Percentiles rank a stretch among this genome's conserved stretches.
Evolutionary conservation across 30 jellyfish, hydroid and myxozoan species (phyloP).

Genomic region (Hydra vulgaris): DNA sequence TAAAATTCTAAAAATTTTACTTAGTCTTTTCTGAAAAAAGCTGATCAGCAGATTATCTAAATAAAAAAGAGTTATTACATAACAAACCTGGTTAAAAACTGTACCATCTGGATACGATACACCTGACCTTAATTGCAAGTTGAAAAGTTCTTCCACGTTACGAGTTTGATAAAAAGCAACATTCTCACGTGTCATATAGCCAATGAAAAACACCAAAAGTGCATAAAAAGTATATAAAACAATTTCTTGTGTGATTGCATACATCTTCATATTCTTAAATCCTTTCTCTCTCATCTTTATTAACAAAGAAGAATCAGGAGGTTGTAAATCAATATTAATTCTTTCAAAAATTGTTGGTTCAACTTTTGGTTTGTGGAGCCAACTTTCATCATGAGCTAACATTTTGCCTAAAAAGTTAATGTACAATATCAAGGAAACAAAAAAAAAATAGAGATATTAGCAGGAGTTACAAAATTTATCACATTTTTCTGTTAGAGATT

Average conservation of each 20-base stretch:
- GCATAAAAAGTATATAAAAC: conserved; percentile 55
- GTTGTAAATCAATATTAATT: conserved; percentile 35
- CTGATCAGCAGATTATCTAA: no score
- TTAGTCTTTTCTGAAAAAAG: no score
- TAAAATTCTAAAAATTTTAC: no score
- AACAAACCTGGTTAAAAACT: conserved; percentile 16
- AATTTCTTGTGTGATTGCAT: conserved; percentile 66
- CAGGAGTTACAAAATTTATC: background rate
- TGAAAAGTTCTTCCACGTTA: conserved; percentile 49
- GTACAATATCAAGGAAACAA: background rate
- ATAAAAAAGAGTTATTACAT: background rate
- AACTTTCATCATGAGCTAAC: conserved; percentile 75
- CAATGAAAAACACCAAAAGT: conserved; percentile 46
- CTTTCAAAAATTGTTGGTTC: conserved; percentile 32
- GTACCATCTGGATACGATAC: background rate
- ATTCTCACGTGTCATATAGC: conserved; percentile 70
- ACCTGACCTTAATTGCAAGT: conserved; percentile 9
- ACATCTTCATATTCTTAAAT: conserved; percentile 76
- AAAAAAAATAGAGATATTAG: background rate
- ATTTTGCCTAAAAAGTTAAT: conserved; percentile 1
- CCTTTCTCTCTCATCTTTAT: conserved; percentile 65
- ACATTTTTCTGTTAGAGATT: background rate
- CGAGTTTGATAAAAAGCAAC: conserved; percentile 57
- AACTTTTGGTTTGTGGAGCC: conserved; percentile 70
- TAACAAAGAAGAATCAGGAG: conserved; percentile 60